phyloP scores from a whole-genome alignment of 2,113 vertebrate species.

The Catharus bicknelli region DNA sequence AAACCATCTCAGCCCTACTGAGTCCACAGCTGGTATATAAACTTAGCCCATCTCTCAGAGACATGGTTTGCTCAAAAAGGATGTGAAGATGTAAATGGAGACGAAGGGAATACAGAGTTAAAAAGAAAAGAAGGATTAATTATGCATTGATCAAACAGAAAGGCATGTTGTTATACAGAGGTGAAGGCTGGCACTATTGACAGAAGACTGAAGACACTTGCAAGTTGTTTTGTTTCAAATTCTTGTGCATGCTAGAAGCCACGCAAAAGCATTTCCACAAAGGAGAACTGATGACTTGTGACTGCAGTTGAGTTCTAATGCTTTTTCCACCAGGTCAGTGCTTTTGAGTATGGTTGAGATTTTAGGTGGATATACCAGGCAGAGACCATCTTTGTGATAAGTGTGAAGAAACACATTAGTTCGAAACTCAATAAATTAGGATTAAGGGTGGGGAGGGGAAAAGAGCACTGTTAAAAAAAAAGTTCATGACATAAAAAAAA shows the following conservation, averaged over 20 bases:
- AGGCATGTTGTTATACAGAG: neutral
- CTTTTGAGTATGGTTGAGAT: neutral
- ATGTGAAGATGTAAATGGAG: neutral
- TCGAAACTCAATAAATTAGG: neutral
- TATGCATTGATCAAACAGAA: neutral
- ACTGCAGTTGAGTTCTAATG: neutral
- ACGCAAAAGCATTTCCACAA: neutral
- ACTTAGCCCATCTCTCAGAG: neutral
- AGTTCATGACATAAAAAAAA: neutral
- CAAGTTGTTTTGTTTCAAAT: neutral
- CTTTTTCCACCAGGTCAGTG: neutral
- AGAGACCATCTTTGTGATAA: neutral
- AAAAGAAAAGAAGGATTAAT: slow-evolving; percentile 9
- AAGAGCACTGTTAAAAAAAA: neutral
- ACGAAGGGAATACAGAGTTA: neutral
- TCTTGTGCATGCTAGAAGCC: rapidly evolving
- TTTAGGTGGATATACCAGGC: neutral
- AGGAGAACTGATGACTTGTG: neutral
- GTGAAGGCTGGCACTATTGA: neutral
- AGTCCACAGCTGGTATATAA: neutral
- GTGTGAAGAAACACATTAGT: neutral
- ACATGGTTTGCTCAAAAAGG: neutral
- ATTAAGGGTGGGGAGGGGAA: neutral
- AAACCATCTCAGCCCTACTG: neutral
- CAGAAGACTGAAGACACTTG: neutral